Percentiles rank a stretch among this genome's conserved stretches.
These are phyloP conservation scores for Nansenia antarctica DNA, from an alignment of 2,113 vertebrate species.

Conservation along the genomic window DNA sequence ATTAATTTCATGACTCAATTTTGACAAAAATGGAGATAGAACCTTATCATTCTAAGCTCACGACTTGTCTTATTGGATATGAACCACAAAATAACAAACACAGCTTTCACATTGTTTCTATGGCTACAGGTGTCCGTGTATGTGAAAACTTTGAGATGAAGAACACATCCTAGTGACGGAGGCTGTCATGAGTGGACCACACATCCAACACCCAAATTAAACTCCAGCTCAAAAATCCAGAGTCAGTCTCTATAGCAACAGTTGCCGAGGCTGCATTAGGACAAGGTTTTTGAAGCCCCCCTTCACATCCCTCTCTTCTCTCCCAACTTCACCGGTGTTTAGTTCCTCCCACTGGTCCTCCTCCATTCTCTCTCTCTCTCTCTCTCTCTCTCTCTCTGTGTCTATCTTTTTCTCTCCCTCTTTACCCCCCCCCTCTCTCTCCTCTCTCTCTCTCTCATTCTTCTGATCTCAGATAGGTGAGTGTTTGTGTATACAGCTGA, in stretches of 20 bases:
- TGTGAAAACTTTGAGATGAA: too few species aligned
- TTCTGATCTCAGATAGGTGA: too few species aligned
- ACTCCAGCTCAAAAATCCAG: conserved; percentile 50
- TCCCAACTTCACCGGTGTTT: not conserved
- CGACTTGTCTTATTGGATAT: too few species aligned
- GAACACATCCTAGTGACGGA: too few species aligned
- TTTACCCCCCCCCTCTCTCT: not conserved
- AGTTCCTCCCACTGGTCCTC: not conserved
- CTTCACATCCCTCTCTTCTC: not conserved
- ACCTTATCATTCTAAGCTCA: too few species aligned
- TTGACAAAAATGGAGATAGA: too few species aligned
- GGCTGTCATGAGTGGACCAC: conserved; percentile 16
- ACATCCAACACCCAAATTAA: conserved; percentile 38
- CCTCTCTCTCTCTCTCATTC: not conserved
- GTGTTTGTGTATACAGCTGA: too few species aligned
- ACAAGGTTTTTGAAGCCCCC: not conserved
- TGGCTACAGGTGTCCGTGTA: too few species aligned
- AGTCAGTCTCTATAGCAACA: conserved; percentile 72
- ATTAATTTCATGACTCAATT: too few species aligned
- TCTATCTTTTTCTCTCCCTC: not conserved
- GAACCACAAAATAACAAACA: too few species aligned
- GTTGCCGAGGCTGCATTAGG: conserved; percentile 43
- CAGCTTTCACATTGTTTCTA: too few species aligned
- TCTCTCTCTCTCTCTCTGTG: not conserved
- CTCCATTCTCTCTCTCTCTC: not conserved